A percentile compares a stretch with the other conserved stretches of the same genome.
These are phyloP conservation scores for Caenorhabditis becei DNA, from an alignment of 2,888 invertebrate genomes.

Conservation along the genomic window DNA sequence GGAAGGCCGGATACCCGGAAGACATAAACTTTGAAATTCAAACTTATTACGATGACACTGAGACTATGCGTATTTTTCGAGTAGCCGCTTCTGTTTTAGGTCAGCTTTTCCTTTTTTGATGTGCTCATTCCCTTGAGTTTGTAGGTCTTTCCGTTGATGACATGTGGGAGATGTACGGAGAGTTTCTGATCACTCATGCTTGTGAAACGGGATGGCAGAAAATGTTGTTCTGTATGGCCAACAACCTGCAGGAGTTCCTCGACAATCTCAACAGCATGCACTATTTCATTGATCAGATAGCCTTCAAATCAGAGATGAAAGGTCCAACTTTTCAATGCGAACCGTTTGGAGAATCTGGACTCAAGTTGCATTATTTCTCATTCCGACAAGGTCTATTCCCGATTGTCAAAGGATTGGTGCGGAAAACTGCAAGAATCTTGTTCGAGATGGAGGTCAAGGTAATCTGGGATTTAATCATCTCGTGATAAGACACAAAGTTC, in stretches of 20 bases:
- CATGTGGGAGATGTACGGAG: conserved; percentile 78
- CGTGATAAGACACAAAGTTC: not conserved
- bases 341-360: conserved; percentile 62
- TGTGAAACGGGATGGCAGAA: conserved; percentile 78
- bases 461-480: not conserved
- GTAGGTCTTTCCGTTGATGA: conserved; percentile 75
- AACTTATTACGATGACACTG: conserved; percentile 75
- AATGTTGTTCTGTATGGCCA: conserved; percentile 75
- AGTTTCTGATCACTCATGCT: conserved; percentile 74
- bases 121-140: not conserved
- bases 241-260: conserved; percentile 77
- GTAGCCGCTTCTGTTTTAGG: conserved; percentile 73
- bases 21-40: conserved; percentile 72
- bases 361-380: conserved; percentile 78
- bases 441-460: conserved; percentile 77
- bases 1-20: conserved; percentile 72
- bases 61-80: conserved; percentile 76
- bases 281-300: conserved; percentile 79
- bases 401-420: conserved; percentile 75
- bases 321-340: conserved; percentile 76
- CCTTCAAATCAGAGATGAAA: conserved; percentile 77
- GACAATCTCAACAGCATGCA: conserved; percentile 79
- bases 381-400: conserved; percentile 77
- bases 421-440: conserved; percentile 70
- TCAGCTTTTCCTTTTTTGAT: not conserved